Evolutionary conservation across 2,888 invertebrate genomes (phyloP), one percentile per base, ranked within the genome.

Genomic region (Orthonevra nobilis): DNA sequence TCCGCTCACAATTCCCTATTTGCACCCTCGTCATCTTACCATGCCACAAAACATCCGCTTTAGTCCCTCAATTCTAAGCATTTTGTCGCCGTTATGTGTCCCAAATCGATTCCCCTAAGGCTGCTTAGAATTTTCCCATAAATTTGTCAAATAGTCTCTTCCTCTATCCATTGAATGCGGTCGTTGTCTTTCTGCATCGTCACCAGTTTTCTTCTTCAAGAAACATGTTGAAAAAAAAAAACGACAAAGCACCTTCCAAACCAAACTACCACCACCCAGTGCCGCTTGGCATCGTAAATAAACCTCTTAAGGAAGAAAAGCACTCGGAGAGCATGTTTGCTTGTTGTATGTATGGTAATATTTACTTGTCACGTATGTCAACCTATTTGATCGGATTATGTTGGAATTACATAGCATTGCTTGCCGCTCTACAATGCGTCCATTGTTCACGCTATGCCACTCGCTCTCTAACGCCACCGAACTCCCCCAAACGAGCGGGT

Each of bases 291-390:
- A n/a, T 64, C 73, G 66, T 66, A 79, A 79, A 68, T 79, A 79
- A 79, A 79, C 73, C 79, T 79, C 79, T 79, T 73, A 73, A 73
- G 68, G 44, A 79, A 48, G 38, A 79, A 79, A 79, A 73, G 73
- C 73, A 79, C 79, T 79, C 56, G 73, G 73, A 68, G 58, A 73
- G 73, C 79, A 79, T 73, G 73, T 73, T 79, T 79, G 79, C 73
- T 54, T 54, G 66, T 68, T 66, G 79, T 79, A 73, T 82, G 68
- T 81, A 82, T 82, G 82, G 82, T 73, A 82, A 82, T 82, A 81
- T 82, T 81, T 82, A 82, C 81, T 82, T 82, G 82, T 82, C 81
- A 82, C 82, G 81, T 82, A 77, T 82, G 82, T 82, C 81, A 81
- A 81, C 82, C 81, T 68, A 81, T 72, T 81, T 81, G 82, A 77